Conservation (phyloP, 30 jellyfish, hydroid and myxozoan species). For the Chironex yamaguchii region DNA sequence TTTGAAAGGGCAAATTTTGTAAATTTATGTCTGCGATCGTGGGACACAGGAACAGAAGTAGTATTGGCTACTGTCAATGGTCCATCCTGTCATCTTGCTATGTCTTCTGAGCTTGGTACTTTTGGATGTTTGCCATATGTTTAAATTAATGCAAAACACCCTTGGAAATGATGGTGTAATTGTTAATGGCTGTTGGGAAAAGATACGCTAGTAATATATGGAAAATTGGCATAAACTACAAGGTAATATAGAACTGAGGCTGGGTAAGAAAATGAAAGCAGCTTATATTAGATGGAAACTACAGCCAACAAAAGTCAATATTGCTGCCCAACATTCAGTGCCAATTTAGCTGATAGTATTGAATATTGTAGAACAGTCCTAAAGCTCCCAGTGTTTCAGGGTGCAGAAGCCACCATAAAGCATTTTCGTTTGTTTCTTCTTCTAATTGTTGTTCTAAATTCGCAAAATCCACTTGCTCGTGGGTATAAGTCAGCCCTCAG, state of each 20-base stretch:
- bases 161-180: constrained; percentile 20
- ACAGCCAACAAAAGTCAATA: constrained; percentile 70
- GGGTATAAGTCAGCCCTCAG: constrained; percentile 53
- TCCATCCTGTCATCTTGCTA: constrained; percentile 71
- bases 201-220: constrained; percentile 17
- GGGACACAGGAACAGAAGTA: constrained; percentile 23
- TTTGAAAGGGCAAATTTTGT: constrained; percentile 61
- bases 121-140: constrained; percentile 81
- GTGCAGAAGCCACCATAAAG: constrained; percentile 51
- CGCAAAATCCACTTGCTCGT: constrained; percentile 66
- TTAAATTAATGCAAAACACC: constrained; percentile 20
- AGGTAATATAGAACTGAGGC: constrained; percentile 47
- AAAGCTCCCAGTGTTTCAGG: constrained; percentile 23
- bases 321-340: constrained; percentile 78
- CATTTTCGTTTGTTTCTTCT: constrained; percentile 36
- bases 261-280: constrained; percentile 43
- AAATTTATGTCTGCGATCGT: constrained; percentile 21
- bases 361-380: background rate
- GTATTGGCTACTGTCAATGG: constrained; percentile 59
- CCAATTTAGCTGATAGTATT: constrained; percentile 71
- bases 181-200: constrained; percentile 16
- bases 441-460: constrained; percentile 53
- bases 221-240: constrained; percentile 38
- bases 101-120: constrained; percentile 64
- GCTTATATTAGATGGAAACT: constrained; percentile 68